These are phyloP conservation scores for Mastomys natalensis DNA, from an alignment of 2,113 vertebrate genomes.

Conservation along the genomic window DNA sequence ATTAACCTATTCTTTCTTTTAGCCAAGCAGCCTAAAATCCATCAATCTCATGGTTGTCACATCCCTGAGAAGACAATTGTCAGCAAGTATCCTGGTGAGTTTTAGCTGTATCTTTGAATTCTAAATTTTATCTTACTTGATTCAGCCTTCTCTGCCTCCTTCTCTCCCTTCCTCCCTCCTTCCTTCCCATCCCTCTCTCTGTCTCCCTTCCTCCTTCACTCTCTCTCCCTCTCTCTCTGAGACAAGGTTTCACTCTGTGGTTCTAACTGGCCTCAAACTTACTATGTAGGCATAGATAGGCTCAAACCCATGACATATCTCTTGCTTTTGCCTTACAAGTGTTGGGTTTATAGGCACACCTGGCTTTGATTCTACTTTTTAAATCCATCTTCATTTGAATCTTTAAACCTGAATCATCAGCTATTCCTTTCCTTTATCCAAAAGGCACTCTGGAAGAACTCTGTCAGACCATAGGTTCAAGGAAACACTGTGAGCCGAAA, in stretches of 20 bases:
- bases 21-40: background rate
- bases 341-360: background rate
- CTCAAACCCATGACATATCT: background rate
- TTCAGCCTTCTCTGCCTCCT: background rate
- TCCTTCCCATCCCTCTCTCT: background rate
- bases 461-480: rapidly evolving
- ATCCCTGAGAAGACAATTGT: background rate
- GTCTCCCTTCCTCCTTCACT: too few relatives aligned
- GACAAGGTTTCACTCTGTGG: background rate
- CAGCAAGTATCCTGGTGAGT: background rate
- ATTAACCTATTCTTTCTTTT: background rate
- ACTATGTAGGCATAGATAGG: background rate
- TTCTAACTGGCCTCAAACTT: too few relatives aligned
- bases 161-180: too few relatives aligned
- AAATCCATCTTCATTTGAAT: background rate
- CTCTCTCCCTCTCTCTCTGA: too few relatives aligned
- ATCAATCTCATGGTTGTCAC: background rate
- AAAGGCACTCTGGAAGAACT: background rate
- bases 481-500: background rate
- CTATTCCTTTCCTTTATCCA: conserved; percentile 3
- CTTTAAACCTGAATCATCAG: background rate
- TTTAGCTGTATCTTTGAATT: background rate
- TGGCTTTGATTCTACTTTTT: background rate
- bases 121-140: background rate
- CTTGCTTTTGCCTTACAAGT: background rate